phyloP scores from a whole-genome alignment of 1,140 invertebrate genomes.

The Cepaea nemoralis region DNA sequence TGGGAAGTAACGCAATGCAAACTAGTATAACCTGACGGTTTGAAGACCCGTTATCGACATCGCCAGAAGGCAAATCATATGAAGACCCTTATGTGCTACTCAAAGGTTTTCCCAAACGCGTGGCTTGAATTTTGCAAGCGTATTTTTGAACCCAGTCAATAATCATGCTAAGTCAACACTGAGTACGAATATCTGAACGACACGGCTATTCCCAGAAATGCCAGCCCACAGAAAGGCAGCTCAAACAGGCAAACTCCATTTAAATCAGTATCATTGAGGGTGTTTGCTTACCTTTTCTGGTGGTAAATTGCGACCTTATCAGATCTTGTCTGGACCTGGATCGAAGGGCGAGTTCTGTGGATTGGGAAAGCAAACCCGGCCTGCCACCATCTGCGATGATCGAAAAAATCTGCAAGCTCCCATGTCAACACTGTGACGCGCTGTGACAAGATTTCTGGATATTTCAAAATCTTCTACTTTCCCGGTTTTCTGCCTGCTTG shows the following conservation, averaged over 20 bases:
- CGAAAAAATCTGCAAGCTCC: neutral
- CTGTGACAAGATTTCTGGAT: neutral
- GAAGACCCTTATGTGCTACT: too few species aligned
- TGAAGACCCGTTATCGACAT: too few species aligned
- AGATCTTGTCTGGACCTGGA: neutral
- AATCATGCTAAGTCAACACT: neutral
- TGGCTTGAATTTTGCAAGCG: too few species aligned
- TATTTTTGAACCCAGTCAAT: neutral
- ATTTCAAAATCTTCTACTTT: too few species aligned
- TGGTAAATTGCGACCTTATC: constrained; percentile 11
- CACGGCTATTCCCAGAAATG: neutral
- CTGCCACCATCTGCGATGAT: constrained; percentile 8
- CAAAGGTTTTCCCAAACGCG: too few species aligned
- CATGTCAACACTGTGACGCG: neutral
- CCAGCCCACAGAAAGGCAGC: neutral
- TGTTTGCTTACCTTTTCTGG: constrained; percentile 17
- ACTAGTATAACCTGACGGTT: too few species aligned
- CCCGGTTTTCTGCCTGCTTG: too few species aligned
- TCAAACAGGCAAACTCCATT: constrained; percentile 5
- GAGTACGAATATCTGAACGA: neutral
- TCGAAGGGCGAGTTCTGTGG: neutral
- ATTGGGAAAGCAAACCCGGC: neutral
- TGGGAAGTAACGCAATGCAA: too few species aligned
- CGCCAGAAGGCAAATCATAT: too few species aligned
- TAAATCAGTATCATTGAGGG: constrained; percentile 11